Percentiles rank a stretch among this genome's conserved stretches.
These are phyloP conservation scores for Tridacna gigas DNA, from an alignment of 2,888 invertebrate genomes.

Conservation along the genomic window DNA sequence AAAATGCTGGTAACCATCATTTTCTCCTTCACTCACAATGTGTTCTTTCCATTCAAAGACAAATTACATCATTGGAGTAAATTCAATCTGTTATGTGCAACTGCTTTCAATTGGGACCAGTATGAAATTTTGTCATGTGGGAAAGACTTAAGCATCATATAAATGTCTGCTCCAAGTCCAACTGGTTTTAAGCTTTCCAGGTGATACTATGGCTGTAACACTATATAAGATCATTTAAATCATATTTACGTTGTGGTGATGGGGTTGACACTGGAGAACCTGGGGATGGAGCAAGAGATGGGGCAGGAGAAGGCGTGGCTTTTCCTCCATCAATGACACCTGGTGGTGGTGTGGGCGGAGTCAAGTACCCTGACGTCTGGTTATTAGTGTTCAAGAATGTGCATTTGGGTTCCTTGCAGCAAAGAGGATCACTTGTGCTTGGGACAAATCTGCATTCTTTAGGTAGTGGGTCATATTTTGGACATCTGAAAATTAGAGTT, in stretches of 20 bases:
- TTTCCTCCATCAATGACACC: slow-evolving; percentile 64
- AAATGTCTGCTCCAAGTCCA: no score
- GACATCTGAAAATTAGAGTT: slow-evolving; percentile 53
- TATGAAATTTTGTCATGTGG: no score
- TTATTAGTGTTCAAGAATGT: slow-evolving; percentile 53
- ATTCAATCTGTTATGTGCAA: no score
- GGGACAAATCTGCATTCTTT: slow-evolving; percentile 63
- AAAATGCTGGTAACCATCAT: no score
- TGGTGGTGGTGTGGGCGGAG: slow-evolving; percentile 63
- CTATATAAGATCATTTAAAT: no score
- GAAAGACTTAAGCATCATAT: no score
- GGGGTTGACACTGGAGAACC: slow-evolving; percentile 58
- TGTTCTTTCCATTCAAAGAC: no score
- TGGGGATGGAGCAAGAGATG: slow-evolving; percentile 53
- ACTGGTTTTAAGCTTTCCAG: no score
- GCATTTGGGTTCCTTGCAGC: slow-evolving; percentile 71
- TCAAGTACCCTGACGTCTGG: slow-evolving; percentile 60
- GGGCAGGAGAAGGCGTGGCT: slow-evolving; percentile 60
- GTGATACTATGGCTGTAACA: no score
- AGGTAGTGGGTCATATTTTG: slow-evolving; percentile 59
- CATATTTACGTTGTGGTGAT: slow-evolving; percentile 54
- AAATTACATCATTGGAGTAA: no score
- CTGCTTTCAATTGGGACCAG: no score
- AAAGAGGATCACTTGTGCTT: slow-evolving; percentile 69
- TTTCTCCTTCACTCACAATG: no score